Evolutionary conservation across 37 sponge, comb jelly and placozoan species (phyloP).

Genomic region (Chondrosia reniformis): DNA sequence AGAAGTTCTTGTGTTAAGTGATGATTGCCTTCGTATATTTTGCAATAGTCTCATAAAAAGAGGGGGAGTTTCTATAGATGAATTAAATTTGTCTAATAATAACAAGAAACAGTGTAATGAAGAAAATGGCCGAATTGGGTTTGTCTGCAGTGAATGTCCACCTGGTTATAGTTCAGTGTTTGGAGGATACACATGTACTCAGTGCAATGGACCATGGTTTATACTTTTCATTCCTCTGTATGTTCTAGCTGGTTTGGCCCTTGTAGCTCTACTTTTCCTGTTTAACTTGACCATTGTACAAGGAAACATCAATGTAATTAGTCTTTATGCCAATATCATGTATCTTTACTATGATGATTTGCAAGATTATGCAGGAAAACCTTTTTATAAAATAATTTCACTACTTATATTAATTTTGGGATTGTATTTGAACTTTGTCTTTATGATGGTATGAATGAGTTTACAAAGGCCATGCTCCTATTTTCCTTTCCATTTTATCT

Average conservation of each 20-base stretch:
- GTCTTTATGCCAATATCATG: conserved; percentile 42
- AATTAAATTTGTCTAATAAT: not conserved
- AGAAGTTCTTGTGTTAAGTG: not conserved
- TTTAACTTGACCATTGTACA: conserved; percentile 26
- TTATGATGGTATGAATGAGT: conserved; percentile 18
- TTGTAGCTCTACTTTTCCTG: conserved; percentile 26
- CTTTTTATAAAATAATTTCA: not conserved
- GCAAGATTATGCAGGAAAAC: not conserved
- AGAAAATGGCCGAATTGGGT: conserved; percentile 1
- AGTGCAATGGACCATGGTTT: conserved; percentile 24
- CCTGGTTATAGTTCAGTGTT: conserved; percentile 23
- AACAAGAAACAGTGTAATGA: conserved; percentile 1
- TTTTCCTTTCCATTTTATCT: conserved; percentile 16
- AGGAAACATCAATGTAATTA: conserved; percentile 39
- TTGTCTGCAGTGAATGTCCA: conserved; percentile 43
- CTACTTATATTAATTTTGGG: not conserved
- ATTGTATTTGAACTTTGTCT: not conserved
- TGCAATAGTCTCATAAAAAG: not conserved
- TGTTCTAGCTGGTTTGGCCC: conserved; percentile 17
- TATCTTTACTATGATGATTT: not conserved
- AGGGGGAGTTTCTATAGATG: not conserved
- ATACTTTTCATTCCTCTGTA: conserved; percentile 9
- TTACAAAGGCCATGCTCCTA: not conserved
- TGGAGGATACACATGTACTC: conserved; percentile 15
- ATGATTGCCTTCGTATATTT: not conserved